Conservation (phyloP, 2,888 invertebrate species). For the Pasiphila rectangulata region DNA sequence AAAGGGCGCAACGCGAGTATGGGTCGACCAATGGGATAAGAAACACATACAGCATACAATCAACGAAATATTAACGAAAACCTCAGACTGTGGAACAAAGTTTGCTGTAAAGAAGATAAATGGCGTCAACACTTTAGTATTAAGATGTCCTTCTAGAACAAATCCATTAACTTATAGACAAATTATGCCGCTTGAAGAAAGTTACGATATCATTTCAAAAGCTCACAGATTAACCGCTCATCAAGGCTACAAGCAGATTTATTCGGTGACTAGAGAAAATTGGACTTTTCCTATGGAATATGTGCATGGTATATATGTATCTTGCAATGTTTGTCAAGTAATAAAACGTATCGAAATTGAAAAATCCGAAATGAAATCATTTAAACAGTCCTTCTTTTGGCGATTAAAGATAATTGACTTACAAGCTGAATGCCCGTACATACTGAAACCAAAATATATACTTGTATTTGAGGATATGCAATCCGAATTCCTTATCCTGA, state of each 20-base stretch:
- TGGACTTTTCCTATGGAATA: background rate
- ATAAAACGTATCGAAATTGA: background rate
- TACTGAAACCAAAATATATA: slow-evolving; percentile 1
- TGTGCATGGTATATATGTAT: background rate
- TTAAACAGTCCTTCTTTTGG: background rate
- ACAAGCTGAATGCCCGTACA: background rate
- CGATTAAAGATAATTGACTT: background rate
- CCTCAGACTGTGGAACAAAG: background rate
- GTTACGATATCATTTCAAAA: background rate
- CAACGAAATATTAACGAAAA: background rate
- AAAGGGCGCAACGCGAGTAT: background rate
- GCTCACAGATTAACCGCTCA: slow-evolving; percentile 6
- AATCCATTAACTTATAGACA: background rate
- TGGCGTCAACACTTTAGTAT: slow-evolving; percentile 2
- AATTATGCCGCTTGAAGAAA: slow-evolving; percentile 7
- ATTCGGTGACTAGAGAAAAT: background rate
- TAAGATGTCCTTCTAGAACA: background rate
- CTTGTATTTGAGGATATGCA: slow-evolving; percentile 2
- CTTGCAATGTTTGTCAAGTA: slow-evolving; percentile 9
- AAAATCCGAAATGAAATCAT: background rate
- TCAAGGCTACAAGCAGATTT: background rate
- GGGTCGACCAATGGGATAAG: background rate
- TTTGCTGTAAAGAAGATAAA: slow-evolving; percentile 3
- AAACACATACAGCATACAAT: background rate
- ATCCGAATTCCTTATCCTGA: slow-evolving; percentile 7